A percentile compares a stretch with the other conserved stretches of the same genome.
Conservation (phyloP, 1,140 invertebrate genomes). For the Sinella curviseta region DNA sequence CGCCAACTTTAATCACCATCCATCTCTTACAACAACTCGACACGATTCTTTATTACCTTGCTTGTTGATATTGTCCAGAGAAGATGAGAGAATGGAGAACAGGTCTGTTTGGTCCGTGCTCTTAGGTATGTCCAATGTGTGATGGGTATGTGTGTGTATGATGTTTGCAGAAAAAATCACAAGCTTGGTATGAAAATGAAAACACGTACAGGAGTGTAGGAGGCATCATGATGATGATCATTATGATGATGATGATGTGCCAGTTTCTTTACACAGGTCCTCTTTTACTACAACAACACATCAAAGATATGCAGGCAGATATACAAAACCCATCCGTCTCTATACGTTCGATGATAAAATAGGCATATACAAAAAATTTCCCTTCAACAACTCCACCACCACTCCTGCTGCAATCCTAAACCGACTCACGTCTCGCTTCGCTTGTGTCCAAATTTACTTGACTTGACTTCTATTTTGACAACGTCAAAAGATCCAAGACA, state of each 20-base stretch:
- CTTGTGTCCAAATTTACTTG: not conserved
- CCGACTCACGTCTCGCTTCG: constrained; percentile 6
- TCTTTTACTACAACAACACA: not conserved
- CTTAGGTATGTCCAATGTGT: not conserved
- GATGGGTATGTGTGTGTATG: not conserved
- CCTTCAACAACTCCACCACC: no score
- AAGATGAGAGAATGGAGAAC: not conserved
- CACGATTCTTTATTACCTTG: not conserved
- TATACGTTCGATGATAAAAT: no score
- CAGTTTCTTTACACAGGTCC: not conserved
- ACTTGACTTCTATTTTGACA: constrained; percentile 11
- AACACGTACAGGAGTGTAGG: not conserved
- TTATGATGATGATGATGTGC: not conserved
- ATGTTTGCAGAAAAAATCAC: not conserved
- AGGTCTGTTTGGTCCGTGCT: not conserved
- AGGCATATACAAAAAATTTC: no score
- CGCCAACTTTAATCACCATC: not conserved
- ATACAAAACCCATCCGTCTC: no score
- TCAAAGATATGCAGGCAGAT: no score
- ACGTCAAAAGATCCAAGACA: no score
- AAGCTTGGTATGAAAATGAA: not conserved
- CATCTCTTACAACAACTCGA: not conserved
- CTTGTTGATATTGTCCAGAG: constrained; percentile 21
- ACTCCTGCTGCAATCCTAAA: no score
- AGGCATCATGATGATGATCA: not conserved